Evolutionary conservation across 2,113 vertebrate species (phyloP).

Genomic region (Chrysochloris asiatica): DNA sequence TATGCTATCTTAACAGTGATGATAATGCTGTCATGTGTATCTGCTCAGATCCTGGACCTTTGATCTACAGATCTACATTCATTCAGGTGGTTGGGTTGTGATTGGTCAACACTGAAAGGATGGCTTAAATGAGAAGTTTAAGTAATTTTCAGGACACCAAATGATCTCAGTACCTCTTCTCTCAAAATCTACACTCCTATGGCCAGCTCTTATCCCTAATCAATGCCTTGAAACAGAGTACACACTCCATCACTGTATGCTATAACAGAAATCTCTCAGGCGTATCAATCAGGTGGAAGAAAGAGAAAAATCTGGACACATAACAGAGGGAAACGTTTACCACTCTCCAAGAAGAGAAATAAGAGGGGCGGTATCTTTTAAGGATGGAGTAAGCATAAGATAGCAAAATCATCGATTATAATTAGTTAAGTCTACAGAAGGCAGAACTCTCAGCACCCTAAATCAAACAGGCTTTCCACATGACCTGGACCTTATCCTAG

Average conservation of each 20-base stretch:
- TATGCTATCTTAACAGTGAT: not conserved
- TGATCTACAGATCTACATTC: conserved; percentile 45
- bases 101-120: conserved; percentile 45
- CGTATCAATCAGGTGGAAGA: not conserved
- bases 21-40: not conserved
- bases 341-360: not conserved
- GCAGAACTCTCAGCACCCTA: conserved; percentile 13
- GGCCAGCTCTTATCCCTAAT: not conserved
- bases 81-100: not conserved
- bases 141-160: conserved; percentile 24
- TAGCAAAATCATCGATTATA: conserved; percentile 13
- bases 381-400: not conserved
- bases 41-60: too few relatives aligned
- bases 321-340: not conserved
- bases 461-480: not conserved
- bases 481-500: not conserved
- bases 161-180: not conserved
- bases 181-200: conserved; percentile 40
- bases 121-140: conserved; percentile 34
- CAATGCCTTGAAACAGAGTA: not conserved
- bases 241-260: not conserved
- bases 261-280: not conserved
- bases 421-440: conserved; percentile 26
- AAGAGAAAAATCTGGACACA: conserved; percentile 7
- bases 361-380: not conserved